phyloP scores from a whole-genome alignment of 1,140 invertebrate species.

The Piezodorus guildinii region DNA sequence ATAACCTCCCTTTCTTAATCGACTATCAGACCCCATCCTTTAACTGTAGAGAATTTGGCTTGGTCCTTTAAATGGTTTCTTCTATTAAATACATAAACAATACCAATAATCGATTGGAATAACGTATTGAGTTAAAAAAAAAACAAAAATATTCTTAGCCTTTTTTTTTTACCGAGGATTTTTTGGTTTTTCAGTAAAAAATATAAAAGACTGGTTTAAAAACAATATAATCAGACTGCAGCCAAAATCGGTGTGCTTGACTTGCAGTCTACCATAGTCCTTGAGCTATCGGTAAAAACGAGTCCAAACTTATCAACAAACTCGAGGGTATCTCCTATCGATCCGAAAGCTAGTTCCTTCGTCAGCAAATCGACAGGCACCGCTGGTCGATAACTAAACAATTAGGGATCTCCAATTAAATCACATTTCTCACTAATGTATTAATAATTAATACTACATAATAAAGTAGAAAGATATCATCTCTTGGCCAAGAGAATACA shows the following conservation, averaged over 20 bases:
- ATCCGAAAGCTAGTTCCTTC: slow-evolving; percentile 76
- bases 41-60: too few species aligned
- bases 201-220: too few species aligned
- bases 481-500: not conserved
- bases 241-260: slow-evolving; percentile 47
- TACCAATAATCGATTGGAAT: too few species aligned
- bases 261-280: slow-evolving; percentile 75
- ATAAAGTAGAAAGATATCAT: slow-evolving; percentile 14
- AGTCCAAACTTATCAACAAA: slow-evolving; percentile 75
- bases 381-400: slow-evolving; percentile 85
- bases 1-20: too few species aligned
- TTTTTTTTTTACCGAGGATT: too few species aligned
- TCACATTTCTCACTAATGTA: slow-evolving; percentile 34
- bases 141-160: too few species aligned
- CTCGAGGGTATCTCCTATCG: slow-evolving; percentile 65
- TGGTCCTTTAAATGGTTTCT: too few species aligned
- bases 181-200: too few species aligned
- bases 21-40: too few species aligned
- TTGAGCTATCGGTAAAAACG: slow-evolving; percentile 55
- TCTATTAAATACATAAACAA: too few species aligned
- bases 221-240: slow-evolving; percentile 7
- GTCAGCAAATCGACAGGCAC: slow-evolving; percentile 74
- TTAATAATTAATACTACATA: slow-evolving; percentile 22
- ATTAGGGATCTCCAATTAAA: slow-evolving; percentile 28
- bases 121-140: too few species aligned